Conservation (phyloP, 2,797 vertebrate species). For the Lateolabrax maculatus region DNA sequence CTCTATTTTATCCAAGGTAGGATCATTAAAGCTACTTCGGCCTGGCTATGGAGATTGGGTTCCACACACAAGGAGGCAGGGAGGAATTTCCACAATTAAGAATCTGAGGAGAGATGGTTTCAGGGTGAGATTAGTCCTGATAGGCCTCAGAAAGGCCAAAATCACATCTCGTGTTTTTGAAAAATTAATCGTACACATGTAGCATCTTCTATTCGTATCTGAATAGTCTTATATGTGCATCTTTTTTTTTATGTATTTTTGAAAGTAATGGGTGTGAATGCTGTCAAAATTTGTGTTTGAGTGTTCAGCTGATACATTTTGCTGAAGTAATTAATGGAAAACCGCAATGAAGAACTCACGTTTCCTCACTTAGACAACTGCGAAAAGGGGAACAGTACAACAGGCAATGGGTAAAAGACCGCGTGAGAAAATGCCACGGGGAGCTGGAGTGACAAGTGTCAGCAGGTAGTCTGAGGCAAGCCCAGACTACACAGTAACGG, state of each 20-base stretch:
- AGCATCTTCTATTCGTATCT: conserved; percentile 1
- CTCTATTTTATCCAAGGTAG: conserved; percentile 82
- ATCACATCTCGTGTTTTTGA: conserved; percentile 6
- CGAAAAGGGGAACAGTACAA: background rate
- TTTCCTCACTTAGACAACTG: background rate
- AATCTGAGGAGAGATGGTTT: conserved; percentile 82
- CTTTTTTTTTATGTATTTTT: background rate
- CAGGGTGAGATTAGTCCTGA: conserved; percentile 62
- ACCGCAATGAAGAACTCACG: background rate
- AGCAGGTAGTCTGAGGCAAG: conserved; percentile 57
- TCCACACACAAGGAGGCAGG: conserved; percentile 74
- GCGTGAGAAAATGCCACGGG: conserved; percentile 67
- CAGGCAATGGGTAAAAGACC: background rate
- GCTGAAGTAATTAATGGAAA: background rate
- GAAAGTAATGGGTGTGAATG: background rate
- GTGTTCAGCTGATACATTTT: background rate
- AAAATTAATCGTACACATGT: background rate
- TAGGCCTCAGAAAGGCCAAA: conserved; percentile 11
- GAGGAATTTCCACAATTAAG: conserved; percentile 86
- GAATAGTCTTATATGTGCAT: background rate
- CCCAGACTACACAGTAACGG: conserved; percentile 56
- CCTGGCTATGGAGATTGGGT: conserved; percentile 79
- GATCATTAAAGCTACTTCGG: conserved; percentile 79
- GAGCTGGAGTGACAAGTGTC: conserved; percentile 46
- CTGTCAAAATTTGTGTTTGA: background rate